Percentiles rank a stretch among this genome's conserved stretches.
phyloP scores from a whole-genome alignment of 92 coral and sea anemone genomes.

The Epizoanthus scotinus region DNA sequence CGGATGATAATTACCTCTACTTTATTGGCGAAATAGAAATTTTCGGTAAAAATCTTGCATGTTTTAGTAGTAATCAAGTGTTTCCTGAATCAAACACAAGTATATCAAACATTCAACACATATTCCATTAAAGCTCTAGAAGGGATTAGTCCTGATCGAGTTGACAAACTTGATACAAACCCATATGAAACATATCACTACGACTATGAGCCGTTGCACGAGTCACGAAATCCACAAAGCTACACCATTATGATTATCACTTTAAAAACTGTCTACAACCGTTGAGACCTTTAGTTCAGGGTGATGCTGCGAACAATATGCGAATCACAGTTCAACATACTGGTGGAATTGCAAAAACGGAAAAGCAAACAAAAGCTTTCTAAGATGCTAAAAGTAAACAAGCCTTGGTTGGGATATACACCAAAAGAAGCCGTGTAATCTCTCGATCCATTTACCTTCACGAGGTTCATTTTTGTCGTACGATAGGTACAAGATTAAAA shows the following conservation, averaged over 20 bases:
- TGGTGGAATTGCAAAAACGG: constrained; percentile 7
- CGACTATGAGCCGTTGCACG: not conserved
- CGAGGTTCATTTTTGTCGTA: not conserved
- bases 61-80: not conserved
- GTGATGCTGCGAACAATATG: not conserved
- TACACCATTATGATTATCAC: not conserved
- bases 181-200: constrained; percentile 15
- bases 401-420: constrained; percentile 4
- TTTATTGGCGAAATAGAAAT: not conserved
- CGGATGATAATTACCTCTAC: not conserved
- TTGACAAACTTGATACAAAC: constrained; percentile 16
- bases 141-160: constrained; percentile 9
- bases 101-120: constrained; percentile 15
- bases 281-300: constrained; percentile 3
- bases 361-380: constrained; percentile 28
- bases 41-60: not conserved
- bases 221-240: constrained; percentile 38
- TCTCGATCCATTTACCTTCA: not conserved
- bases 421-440: not conserved
- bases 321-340: not conserved
- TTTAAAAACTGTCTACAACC: not conserved
- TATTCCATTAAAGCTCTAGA: constrained; percentile 8
- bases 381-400: constrained; percentile 35
- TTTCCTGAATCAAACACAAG: constrained; percentile 2
- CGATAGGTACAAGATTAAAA: not conserved